A percentile compares a stretch with the other conserved stretches of the same genome.
These are phyloP conservation scores for Calvadosia cruxmelitensis DNA, from an alignment of 30 jellyfish, hydroid and myxozoan species.

Conservation along the genomic window DNA sequence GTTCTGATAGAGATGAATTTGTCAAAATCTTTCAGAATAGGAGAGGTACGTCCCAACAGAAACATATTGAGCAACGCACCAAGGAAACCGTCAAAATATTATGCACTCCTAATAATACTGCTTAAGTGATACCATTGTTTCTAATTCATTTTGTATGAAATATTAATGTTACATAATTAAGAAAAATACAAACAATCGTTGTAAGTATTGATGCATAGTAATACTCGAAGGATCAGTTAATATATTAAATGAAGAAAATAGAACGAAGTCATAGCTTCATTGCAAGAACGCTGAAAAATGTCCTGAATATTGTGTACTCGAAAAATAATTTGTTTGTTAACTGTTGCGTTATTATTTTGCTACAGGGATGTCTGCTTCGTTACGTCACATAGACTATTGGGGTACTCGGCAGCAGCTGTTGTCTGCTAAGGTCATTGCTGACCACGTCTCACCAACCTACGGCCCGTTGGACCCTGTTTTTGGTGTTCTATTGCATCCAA, in stretches of 20 bases:
- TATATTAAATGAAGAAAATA: too few relatives aligned
- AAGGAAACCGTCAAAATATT: slow-evolving; percentile 2
- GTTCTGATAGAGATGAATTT: slow-evolving; percentile 32
- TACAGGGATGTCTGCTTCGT: slow-evolving; percentile 45
- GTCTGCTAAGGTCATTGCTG: slow-evolving; percentile 86
- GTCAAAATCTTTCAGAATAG: slow-evolving; percentile 33
- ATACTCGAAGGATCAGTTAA: too few relatives aligned
- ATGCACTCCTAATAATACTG: too few relatives aligned
- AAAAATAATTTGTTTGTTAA: too few relatives aligned
- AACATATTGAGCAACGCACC: neutral
- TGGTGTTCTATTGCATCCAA: slow-evolving; percentile 75
- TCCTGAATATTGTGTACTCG: neutral
- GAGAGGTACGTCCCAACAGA: slow-evolving; percentile 11
- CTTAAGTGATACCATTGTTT: too few relatives aligned
- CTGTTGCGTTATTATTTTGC: too few relatives aligned
- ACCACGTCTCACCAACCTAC: slow-evolving; percentile 54
- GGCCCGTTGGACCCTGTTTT: slow-evolving; percentile 85
- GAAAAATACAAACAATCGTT: too few relatives aligned
- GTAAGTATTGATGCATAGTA: too few relatives aligned
- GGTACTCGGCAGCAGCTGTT: slow-evolving; percentile 85
- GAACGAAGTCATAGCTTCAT: too few relatives aligned
- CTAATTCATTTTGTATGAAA: too few relatives aligned
- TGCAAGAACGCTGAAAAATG: slow-evolving; percentile 17
- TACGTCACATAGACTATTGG: slow-evolving; percentile 62
- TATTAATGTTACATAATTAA: too few relatives aligned